These are phyloP conservation scores for Spheniscus mendiculus DNA, from an alignment of 2,113 vertebrate species.

Conservation along the genomic window DNA sequence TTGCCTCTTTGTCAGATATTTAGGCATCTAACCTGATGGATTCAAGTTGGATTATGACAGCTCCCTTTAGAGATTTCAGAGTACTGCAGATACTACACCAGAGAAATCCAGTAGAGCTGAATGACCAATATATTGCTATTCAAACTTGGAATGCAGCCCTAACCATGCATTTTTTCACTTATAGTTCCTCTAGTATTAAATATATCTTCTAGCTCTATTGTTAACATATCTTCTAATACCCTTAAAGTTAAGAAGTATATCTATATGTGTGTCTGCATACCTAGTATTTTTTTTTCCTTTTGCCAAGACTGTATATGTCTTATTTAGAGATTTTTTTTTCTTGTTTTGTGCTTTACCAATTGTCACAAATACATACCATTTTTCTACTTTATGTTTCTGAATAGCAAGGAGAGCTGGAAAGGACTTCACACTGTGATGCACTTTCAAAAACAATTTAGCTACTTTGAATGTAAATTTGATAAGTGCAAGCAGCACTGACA, in stretches of 20 bases:
- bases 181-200: background rate
- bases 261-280: background rate
- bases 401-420: constrained; percentile 31
- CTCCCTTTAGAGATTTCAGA: background rate
- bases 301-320: background rate
- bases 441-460: constrained; percentile 69
- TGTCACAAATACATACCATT: constrained; percentile 16
- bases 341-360: constrained; percentile 28
- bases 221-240: background rate
- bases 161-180: background rate
- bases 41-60: background rate
- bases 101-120: background rate
- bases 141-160: background rate
- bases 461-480: constrained; percentile 68
- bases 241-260: background rate
- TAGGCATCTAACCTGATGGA: background rate
- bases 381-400: constrained; percentile 26
- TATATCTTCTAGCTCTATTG: background rate
- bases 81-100: background rate
- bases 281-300: background rate
- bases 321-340: background rate
- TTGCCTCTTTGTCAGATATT: background rate
- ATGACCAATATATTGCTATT: background rate
- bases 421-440: constrained; percentile 38
- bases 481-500: constrained; percentile 9